Evolutionary conservation across 1,140 invertebrate species (phyloP).

Genomic region (Drosophila truncata): DNA sequence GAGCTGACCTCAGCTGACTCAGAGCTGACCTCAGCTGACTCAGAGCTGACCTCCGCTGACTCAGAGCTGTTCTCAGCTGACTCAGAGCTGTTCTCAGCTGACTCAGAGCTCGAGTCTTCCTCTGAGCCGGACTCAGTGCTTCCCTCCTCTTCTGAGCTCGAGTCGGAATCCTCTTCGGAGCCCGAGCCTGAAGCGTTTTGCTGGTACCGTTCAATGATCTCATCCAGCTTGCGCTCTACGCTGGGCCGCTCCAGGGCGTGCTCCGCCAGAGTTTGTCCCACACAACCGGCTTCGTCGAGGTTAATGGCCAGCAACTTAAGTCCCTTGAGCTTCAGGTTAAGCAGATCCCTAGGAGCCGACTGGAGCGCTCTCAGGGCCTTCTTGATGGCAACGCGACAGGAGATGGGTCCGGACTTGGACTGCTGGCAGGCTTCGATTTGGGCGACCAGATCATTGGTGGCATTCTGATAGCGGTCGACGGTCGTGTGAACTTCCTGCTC

Average conservation of each 20-base stretch:
- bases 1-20: not conserved
- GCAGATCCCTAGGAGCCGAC: slow-evolving; percentile 1
- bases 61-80: not conserved
- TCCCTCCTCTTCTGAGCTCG: not conserved
- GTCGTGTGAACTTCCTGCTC: slow-evolving; percentile 22
- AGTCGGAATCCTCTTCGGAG: not conserved
- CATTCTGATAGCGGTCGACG: slow-evolving; percentile 8
- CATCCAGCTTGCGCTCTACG: slow-evolving; percentile 11
- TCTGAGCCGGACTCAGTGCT: not conserved
- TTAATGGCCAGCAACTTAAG: slow-evolving; percentile 2
- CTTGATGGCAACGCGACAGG: slow-evolving; percentile 7
- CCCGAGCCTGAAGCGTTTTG: not conserved
- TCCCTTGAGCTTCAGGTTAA: slow-evolving; percentile 3
- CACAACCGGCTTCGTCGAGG: slow-evolving; percentile 6
- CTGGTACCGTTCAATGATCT: slow-evolving; percentile 14
- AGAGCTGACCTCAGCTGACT: not conserved
- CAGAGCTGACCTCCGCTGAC: not conserved
- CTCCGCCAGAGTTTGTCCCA: slow-evolving; percentile 19
- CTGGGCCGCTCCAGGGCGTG: slow-evolving; percentile 8
- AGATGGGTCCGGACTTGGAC: not conserved
- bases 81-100: not conserved
- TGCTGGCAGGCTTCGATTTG: slow-evolving; percentile 17
- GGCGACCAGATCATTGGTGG: slow-evolving; percentile 2
- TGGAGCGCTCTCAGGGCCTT: not conserved
- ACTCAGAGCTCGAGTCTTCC: not conserved